Evolutionary conservation across 2,888 invertebrate species (phyloP), one percentile per base, ranked within the genome.

Genomic region (Bruchidius siliquastri): DNA sequence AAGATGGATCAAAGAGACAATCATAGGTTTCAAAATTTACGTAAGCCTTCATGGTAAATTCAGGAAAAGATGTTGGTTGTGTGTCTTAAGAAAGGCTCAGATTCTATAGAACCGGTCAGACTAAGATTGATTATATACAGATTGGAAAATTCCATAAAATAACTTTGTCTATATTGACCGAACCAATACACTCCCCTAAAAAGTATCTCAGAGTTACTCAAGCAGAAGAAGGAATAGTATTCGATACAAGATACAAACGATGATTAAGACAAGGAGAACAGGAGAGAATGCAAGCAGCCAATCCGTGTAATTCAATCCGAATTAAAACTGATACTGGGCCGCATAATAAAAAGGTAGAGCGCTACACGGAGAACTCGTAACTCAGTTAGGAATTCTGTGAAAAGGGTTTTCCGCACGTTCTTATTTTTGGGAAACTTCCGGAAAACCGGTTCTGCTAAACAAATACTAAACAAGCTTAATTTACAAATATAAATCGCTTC

Each of bases 231-330:
- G 77, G 79, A 77, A 77, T 18, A 79, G 49, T 49, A 49, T 49
- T 18, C 49, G 49, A 49, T 49, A 49, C 49, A 49, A 13, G 6
- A 13, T 18, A 1, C 49, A 49, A 49, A 49, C 49, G 49, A 49
- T 49, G 18, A 13, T 8, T 49, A 49, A 49, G 49, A 49, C 49
- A 49, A 49, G 49, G 49, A 49, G 18, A 49, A 49, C 49, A 49
- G 49, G 49, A 49, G 49, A 49, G 77, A 77, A 74, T 79, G 79
- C 76, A 77, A 77, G 49, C 49, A 49, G 49, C 49, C 13, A 18
- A 49, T 49, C 49, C 75, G 77, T 79, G 74, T 80, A 80, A 80
- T 80, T 79, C 76, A 75, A 79, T 79, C 78, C 73, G 78, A 78
- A 81, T 81, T 81, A 80, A 79, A 79, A 79, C 72, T 73, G 77